Conservation (phyloP, 92 coral and sea anemone species). For the Porites evermanni region DNA sequence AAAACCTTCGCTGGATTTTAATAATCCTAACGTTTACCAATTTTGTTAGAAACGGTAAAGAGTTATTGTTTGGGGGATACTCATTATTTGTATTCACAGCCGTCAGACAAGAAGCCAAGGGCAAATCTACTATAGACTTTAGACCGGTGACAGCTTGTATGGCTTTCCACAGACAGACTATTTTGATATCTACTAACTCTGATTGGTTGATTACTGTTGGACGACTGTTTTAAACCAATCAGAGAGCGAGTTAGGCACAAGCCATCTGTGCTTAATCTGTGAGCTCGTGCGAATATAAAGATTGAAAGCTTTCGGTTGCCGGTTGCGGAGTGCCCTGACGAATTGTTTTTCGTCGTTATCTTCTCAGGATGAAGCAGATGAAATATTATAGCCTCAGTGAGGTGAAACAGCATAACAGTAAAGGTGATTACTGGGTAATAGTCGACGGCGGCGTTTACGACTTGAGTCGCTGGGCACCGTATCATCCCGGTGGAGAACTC, state of each 20-base stretch:
- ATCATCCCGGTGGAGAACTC: slow-evolving; percentile 96
- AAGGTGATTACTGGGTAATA: slow-evolving; percentile 92
- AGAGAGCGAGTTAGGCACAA: not conserved
- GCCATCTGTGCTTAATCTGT: not conserved
- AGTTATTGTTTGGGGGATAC: too few relatives aligned
- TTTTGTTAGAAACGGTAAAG: too few relatives aligned
- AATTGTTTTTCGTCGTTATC: not conserved
- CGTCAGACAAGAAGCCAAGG: too few relatives aligned
- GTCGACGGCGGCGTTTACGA: slow-evolving; percentile 88
- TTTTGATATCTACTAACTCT: not conserved
- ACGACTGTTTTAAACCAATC: slow-evolving; percentile 36
- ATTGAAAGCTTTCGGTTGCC: not conserved
- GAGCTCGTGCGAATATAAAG: not conserved
- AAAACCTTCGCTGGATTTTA: too few relatives aligned
- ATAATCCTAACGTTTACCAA: too few relatives aligned
- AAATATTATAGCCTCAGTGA: slow-evolving; percentile 75
- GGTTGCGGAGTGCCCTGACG: not conserved
- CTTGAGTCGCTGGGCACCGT: slow-evolving; percentile 88
- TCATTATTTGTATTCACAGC: too few relatives aligned
- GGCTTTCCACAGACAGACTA: slow-evolving; percentile 28
- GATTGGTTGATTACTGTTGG: slow-evolving; percentile 21
- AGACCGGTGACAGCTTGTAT: not conserved
- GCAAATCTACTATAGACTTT: not conserved
- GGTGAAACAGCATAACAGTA: slow-evolving; percentile 79
- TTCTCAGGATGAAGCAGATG: slow-evolving; percentile 26